Evolutionary conservation across 2,797 vertebrate species (phyloP).

Genomic region (Microcaecilia unicolor): DNA sequence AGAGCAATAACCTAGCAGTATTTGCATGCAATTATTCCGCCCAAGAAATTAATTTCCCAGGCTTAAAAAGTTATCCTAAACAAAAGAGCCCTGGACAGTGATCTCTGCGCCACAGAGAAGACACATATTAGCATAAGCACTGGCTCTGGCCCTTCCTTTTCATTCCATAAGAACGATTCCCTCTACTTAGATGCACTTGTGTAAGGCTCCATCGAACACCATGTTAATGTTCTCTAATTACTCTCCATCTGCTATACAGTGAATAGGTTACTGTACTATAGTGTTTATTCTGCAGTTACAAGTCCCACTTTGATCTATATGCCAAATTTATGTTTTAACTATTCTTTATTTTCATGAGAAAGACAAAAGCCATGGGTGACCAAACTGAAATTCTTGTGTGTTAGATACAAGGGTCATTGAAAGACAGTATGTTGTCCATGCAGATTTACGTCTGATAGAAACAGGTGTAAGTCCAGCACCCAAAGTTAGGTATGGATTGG

Average conservation of each 20-base stretch:
- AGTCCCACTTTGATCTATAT: not conserved
- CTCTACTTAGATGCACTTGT: conserved; percentile 1
- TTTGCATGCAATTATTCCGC: conserved; percentile 52
- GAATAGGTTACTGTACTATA: conserved; percentile 1
- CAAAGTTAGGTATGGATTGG: too few species aligned
- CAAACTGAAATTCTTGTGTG: too few species aligned
- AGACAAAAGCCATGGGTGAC: too few species aligned
- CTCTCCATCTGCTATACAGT: not conserved
- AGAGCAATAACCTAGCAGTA: conserved; percentile 40
- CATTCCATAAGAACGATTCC: conserved; percentile 2
- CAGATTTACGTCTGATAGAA: too few species aligned
- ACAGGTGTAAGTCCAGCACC: too few species aligned
- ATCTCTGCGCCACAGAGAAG: conserved; percentile 24
- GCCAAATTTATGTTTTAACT: conserved; percentile 1
- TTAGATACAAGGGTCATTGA: too few species aligned
- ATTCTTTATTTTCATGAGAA: not conserved
- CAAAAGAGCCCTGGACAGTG: conserved; percentile 27
- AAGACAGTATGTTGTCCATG: too few species aligned
- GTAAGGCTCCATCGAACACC: not conserved
- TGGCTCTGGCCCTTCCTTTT: conserved; percentile 1
- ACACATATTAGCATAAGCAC: not conserved
- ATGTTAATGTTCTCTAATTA: conserved; percentile 8
- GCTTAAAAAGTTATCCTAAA: conserved; percentile 35
- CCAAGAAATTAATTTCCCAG: conserved; percentile 41
- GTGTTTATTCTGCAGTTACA: not conserved